Percentiles rank a stretch among this genome's conserved stretches.
Conservation (phyloP, 2,113 vertebrate species). For the Oreochromis niloticus region DNA sequence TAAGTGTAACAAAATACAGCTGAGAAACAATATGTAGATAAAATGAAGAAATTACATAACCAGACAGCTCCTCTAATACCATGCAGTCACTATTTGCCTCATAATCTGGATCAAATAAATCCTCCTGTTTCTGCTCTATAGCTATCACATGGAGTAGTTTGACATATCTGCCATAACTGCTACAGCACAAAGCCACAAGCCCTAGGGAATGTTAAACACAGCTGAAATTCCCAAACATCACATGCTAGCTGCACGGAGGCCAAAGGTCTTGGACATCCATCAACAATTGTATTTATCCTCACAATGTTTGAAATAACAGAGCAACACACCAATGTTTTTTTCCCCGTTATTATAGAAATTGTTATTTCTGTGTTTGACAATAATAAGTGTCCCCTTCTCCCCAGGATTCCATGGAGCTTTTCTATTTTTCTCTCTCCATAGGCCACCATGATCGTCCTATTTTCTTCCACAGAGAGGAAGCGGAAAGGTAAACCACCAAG, state of each 20-base stretch:
- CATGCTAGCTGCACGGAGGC: not conserved
- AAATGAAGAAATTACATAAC: not conserved
- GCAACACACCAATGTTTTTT: not conserved
- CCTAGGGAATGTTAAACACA: not conserved
- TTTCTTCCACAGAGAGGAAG: conserved; percentile 32
- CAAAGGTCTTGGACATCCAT: conserved; percentile 27
- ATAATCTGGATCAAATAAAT: not conserved
- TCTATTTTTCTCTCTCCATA: conserved; percentile 41
- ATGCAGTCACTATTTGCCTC: not conserved
- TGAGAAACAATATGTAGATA: not conserved
- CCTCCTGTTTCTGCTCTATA: not conserved
- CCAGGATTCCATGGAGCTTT: conserved; percentile 1
- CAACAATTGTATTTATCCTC: conserved; percentile 4
- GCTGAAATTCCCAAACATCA: not conserved
- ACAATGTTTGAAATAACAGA: conserved; percentile 17
- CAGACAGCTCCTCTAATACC: not conserved
- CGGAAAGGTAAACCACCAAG: not conserved
- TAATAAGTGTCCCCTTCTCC: not conserved
- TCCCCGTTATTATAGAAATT: not conserved
- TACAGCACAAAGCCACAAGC: not conserved
- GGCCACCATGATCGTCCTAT: not conserved
- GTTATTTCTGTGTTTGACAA: conserved; percentile 7
- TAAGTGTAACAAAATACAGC: not conserved
- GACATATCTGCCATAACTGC: not conserved
- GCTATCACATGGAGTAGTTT: not conserved